Evolutionary conservation across 2,797 vertebrate species (phyloP).

Genomic region (Sebastes iracundus): DNA sequence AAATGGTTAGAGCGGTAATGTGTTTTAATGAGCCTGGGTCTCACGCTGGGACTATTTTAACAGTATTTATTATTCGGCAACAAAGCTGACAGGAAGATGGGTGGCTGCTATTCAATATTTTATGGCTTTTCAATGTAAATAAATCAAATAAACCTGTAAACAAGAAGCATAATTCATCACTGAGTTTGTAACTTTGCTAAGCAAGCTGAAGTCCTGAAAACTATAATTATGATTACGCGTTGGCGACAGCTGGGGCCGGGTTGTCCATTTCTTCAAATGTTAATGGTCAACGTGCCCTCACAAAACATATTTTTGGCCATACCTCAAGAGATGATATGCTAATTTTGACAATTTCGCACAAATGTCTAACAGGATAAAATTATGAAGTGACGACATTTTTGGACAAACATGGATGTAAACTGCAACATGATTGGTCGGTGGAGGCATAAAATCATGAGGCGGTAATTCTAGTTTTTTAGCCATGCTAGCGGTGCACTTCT

Average conservation of each 20-base stretch:
- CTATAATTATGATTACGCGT: too few relatives aligned
- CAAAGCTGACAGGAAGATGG: neutral
- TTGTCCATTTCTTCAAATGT: too few relatives aligned
- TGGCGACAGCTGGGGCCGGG: fast-evolving
- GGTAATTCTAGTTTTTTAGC: neutral
- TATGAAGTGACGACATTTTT: too few relatives aligned
- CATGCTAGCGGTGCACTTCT: too few relatives aligned
- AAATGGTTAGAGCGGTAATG: constrained; percentile 11
- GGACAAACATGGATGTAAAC: too few relatives aligned
- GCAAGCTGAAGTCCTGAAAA: neutral
- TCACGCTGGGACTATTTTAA: neutral
- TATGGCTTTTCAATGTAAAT: neutral
- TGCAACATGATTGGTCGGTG: too few relatives aligned
- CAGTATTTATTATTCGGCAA: constrained; percentile 5
- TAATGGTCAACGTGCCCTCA: too few relatives aligned
- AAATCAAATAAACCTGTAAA: neutral
- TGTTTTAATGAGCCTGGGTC: constrained; percentile 21
- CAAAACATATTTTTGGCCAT: too few relatives aligned
- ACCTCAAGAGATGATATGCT: too few relatives aligned
- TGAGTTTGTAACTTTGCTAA: neutral
- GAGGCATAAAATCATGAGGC: fast-evolving
- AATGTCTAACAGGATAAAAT: too few relatives aligned
- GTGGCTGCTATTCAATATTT: neutral
- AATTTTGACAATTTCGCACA: too few relatives aligned
- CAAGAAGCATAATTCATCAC: neutral